These are phyloP conservation scores for Psylliodes chrysocephalus DNA, from an alignment of 2,888 invertebrate genomes.

Conservation along the genomic window DNA sequence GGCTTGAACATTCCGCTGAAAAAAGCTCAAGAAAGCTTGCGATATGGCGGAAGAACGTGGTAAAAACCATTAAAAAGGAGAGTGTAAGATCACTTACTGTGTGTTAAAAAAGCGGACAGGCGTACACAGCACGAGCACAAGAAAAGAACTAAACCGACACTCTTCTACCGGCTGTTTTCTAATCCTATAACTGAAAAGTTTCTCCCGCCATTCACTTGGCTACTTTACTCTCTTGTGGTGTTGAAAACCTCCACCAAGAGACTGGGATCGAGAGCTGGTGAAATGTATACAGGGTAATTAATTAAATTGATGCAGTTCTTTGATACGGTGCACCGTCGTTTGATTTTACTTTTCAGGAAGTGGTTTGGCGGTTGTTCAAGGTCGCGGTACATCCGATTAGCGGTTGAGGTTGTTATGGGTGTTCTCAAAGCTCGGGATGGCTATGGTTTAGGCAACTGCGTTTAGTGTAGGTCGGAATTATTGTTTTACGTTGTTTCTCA, in stretches of 20 bases:
- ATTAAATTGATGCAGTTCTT: slow-evolving; percentile 6
- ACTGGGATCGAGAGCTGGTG: slow-evolving; percentile 47
- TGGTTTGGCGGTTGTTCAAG: slow-evolving; percentile 39
- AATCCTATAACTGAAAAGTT: slow-evolving; percentile 60
- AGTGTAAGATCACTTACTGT: slow-evolving; percentile 53
- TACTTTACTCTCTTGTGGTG: slow-evolving; percentile 34
- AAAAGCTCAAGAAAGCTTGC: slow-evolving; percentile 16
- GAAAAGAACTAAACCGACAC: slow-evolving; percentile 61
- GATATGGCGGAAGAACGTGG: slow-evolving; percentile 24
- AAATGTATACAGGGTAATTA: slow-evolving; percentile 51
- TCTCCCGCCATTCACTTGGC: slow-evolving; percentile 61
- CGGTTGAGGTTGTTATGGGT: not conserved
- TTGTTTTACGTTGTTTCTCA: too few relatives aligned
- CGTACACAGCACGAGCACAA: slow-evolving; percentile 60
- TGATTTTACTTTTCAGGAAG: slow-evolving; percentile 5
- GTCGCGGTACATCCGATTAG: not conserved
- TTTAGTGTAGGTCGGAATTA: too few relatives aligned
- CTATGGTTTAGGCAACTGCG: too few relatives aligned
- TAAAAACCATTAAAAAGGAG: slow-evolving; percentile 17
- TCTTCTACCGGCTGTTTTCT: slow-evolving; percentile 61
- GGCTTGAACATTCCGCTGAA: not conserved
- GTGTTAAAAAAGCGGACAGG: slow-evolving; percentile 48
- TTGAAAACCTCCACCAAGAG: slow-evolving; percentile 58
- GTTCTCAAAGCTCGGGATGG: too few relatives aligned
- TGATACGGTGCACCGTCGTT: not conserved